Base-by-base conservation (phyloP, 2,888 invertebrate genomes). In the Pegoplata infirma region DNA sequence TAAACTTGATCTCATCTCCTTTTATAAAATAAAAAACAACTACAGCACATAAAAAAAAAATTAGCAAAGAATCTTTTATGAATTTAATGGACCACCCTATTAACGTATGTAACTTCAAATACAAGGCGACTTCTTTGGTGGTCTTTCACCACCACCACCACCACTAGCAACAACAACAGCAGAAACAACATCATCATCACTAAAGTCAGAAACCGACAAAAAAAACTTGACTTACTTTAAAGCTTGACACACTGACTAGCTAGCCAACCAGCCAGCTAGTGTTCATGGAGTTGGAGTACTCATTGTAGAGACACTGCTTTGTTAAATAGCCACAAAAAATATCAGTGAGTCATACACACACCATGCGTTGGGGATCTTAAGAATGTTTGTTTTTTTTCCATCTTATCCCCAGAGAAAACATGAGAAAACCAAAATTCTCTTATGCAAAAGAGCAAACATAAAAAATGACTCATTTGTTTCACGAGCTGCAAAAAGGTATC, bases 41-140 rank as follows among this genome's bases (percentile, higher is more conserved):
- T 25, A 23, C 5, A n/a, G n/a, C n/a, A 19, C 49, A 3, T 21
- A 5, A 7, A 21, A 56, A 36, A 61, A 49, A 79, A 79, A 79
- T 79, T 79, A 79, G 75, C 75, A 75, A 21, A 63, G 17, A 47
- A 36, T 17, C 16, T 61, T 40, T 49, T n/a, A n/a, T 58, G 47
- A 58, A 49, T 67, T 46, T 51, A 71, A 19, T 51, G 75, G 79
- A 79, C 79, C 79, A 79, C 79, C 79, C 79, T 75, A 79, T 67
- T 67, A 63, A 67, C 61, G 75, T 71, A 79, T 75, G 75, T 79
- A 79, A 79, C 67, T 63, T 79, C 79, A 79, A 74, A 79, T 79
- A 58, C 63, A 53, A 75, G 75, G 67, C 79, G 79, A 79, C 79
- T 71, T 46, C 79, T 71, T 79, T 79, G 79, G 79, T 79, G 79